Conservation (phyloP, 92 coral and sea anemone genomes). For the Bergia sp. region DNA sequence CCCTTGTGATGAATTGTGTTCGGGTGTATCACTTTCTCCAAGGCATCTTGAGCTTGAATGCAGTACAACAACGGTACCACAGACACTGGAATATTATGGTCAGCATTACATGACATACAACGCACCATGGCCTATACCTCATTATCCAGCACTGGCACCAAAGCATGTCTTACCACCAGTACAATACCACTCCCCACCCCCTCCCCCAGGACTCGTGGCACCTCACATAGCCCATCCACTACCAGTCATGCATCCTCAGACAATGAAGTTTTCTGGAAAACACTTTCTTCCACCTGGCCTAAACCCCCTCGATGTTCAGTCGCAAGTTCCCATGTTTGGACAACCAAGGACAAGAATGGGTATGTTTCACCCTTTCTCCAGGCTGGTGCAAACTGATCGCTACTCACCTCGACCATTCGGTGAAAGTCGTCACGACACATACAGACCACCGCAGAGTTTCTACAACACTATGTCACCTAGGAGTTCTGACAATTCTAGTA, state of each 20-base stretch:
- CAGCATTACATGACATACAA: constrained; percentile 9
- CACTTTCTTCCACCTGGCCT: constrained; percentile 13
- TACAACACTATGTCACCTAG: not conserved
- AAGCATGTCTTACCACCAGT: not conserved
- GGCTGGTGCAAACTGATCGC: not conserved
- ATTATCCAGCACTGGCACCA: constrained; percentile 5
- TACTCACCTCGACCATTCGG: not conserved
- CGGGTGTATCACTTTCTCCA: not conserved
- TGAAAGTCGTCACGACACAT: constrained; percentile 33
- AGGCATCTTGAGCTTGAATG: not conserved
- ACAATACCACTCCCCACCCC: constrained; percentile 32
- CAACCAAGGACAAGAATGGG: not conserved
- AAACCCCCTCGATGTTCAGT: not conserved
- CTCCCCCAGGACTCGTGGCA: constrained; percentile 25
- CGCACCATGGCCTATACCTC: constrained; percentile 27
- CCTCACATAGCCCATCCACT: constrained; percentile 4
- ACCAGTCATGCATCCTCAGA: constrained; percentile 22
- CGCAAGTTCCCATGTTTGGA: constrained; percentile 29
- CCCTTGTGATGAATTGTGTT: not conserved
- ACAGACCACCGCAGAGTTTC: constrained; percentile 26
- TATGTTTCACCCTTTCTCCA: not conserved
- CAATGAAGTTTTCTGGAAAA: constrained; percentile 8
- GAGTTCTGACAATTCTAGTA: not conserved
- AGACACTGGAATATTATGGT: not conserved
- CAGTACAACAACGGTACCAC: not conserved